Base-by-base conservation (phyloP, 1,140 invertebrate species). In the Papilio machaon region DNA sequence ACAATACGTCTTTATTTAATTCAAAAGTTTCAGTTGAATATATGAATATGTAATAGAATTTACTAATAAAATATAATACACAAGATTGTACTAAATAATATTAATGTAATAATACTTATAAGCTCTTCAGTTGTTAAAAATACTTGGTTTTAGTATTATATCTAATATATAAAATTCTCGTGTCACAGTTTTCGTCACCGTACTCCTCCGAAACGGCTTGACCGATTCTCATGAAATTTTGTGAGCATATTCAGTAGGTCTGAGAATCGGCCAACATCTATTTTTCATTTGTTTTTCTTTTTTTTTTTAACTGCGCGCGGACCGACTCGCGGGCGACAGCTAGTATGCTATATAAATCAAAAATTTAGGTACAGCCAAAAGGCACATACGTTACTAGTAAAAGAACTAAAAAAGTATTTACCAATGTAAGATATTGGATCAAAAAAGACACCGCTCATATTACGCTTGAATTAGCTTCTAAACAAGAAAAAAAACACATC, bases 1-100 rank as follows among this genome's bases (percentile, higher is more conserved):
- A 75, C 19, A 30, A 47, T 76, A 47, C 46, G 74, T 76, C 74
- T 73, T 73, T 46, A 47, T 73, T 47, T 19, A 10, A 43, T 70
- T 70, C 13, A 9, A 73, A 73, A 73, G 13, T 73, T 73, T 73
- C 15, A n/a, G 23, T n/a, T 38, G 17, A 73, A 73, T 3, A n/a
- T 35, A 8, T 17, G 60, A 64, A 64, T 64, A 30, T 30, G 10
- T 64, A 19, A 54, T 54, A 17, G 10, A 49, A 54, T 54, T 15
- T n/a, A 54, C 52, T 58, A 58, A 54, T 54, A 54, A 58, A 17
- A 52, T 60, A 23, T 23, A 60, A 23, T n/a, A 13, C 10, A 9
- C 15, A 2, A 52, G 49, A 52, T 52, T 52, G 6, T 52, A 13
- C 10, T 52, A 52, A 52, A 52, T 15, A 11, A 52, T 30, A 30